phyloP scores from a whole-genome alignment of 2,797 vertebrate genomes.

The Cygnus olor region DNA sequence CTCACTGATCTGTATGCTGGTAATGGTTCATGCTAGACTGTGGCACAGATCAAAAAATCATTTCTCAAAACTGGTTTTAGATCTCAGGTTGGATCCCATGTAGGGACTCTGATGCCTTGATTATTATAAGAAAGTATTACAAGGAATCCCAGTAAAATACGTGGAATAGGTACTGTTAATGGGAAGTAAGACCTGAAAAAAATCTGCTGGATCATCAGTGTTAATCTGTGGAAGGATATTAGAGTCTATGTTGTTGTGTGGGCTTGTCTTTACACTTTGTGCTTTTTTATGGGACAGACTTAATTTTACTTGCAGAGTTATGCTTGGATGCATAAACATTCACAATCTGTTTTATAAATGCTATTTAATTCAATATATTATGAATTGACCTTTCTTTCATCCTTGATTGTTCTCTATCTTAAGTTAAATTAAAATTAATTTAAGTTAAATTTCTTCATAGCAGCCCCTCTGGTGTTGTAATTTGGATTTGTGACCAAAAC shows the following conservation, averaged over 20 bases:
- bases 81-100: not conserved
- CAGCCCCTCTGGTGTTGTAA: not conserved
- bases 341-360: not conserved
- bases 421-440: too few species aligned
- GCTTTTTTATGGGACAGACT: not conserved
- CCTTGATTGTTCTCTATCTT: not conserved
- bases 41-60: not conserved
- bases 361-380: not conserved
- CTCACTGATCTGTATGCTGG: not conserved
- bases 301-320: not conserved
- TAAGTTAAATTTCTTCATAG: not conserved
- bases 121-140: not conserved
- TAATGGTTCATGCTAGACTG: not conserved
- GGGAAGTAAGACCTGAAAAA: not conserved
- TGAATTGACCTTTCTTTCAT: not conserved
- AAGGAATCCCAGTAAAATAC: not conserved
- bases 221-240: not conserved
- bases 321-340: not conserved
- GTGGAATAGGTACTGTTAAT: not conserved
- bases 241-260: not conserved
- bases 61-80: not conserved
- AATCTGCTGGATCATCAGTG: not conserved
- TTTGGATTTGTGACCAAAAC: not conserved
- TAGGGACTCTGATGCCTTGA: not conserved
- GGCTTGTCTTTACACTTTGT: not conserved